phyloP scores from a whole-genome alignment of 2,113 vertebrate genomes.

The Chlorodrepanis virens region DNA sequence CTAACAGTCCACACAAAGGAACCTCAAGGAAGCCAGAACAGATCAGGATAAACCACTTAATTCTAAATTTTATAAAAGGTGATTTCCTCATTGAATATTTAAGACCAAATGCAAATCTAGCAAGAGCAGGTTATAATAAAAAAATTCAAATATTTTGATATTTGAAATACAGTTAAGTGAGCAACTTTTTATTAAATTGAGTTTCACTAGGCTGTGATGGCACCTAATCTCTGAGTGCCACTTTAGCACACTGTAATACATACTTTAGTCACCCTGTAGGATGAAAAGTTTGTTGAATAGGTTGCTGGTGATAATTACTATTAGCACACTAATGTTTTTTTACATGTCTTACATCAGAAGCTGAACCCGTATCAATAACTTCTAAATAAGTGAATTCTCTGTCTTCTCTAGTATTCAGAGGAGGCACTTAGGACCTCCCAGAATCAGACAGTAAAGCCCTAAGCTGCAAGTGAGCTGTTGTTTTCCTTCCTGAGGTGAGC shows the following conservation, averaged over 20 bases:
- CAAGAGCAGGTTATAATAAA: background rate
- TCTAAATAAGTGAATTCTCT: background rate
- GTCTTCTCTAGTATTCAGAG: background rate
- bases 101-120: background rate
- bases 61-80: background rate
- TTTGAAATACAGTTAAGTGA: background rate
- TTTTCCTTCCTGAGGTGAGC: slow-evolving; percentile 57
- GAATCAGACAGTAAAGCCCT: background rate
- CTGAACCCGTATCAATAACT: background rate
- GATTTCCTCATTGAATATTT: background rate
- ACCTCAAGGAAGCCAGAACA: background rate
- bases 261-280: background rate
- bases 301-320: background rate
- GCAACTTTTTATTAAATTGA: background rate
- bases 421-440: background rate
- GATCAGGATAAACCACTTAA: background rate
- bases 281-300: background rate
- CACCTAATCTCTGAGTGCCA: background rate
- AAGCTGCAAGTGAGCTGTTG: background rate
- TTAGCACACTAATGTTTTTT: background rate
- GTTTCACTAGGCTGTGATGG: background rate
- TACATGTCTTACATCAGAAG: background rate
- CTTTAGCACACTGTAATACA: background rate
- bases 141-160: background rate
- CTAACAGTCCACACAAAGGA: background rate